Conservation (phyloP, 2,113 vertebrate genomes). For the Acinonyx jubatus region DNA sequence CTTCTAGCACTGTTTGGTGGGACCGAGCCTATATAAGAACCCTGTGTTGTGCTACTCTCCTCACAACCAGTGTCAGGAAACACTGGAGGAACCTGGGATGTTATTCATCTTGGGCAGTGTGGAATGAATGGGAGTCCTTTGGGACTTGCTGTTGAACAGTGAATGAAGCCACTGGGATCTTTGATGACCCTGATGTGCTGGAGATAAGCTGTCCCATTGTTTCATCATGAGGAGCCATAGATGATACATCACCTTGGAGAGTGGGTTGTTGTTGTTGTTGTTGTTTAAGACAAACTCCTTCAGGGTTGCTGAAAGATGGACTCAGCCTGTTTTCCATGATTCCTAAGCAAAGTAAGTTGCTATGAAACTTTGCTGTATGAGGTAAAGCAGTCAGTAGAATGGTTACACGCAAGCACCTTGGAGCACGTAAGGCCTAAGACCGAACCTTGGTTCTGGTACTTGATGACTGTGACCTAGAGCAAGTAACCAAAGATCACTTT, state of each 20-base stretch:
- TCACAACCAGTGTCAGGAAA: neutral
- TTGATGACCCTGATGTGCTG: neutral
- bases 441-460: neutral
- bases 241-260: neutral
- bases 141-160: neutral
- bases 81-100: neutral
- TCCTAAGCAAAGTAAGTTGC: constrained; percentile 58
- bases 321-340: neutral
- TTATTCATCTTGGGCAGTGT: neutral
- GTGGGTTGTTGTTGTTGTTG: neutral
- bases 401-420: neutral
- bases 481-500: neutral
- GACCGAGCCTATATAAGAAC: neutral
- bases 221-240: neutral
- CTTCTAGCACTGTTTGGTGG: neutral
- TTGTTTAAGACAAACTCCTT: neutral
- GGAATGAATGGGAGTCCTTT: neutral
- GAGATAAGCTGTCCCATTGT: constrained; percentile 29
- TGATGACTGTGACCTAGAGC: neutral
- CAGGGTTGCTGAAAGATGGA: constrained; percentile 58
- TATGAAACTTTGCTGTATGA: neutral
- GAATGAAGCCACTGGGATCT: neutral
- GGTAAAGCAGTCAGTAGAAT: neutral
- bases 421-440: neutral
- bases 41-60: neutral